Evolutionary conservation across 2,888 invertebrate genomes (phyloP).

Genomic region (Mythimna albipuncta): DNA sequence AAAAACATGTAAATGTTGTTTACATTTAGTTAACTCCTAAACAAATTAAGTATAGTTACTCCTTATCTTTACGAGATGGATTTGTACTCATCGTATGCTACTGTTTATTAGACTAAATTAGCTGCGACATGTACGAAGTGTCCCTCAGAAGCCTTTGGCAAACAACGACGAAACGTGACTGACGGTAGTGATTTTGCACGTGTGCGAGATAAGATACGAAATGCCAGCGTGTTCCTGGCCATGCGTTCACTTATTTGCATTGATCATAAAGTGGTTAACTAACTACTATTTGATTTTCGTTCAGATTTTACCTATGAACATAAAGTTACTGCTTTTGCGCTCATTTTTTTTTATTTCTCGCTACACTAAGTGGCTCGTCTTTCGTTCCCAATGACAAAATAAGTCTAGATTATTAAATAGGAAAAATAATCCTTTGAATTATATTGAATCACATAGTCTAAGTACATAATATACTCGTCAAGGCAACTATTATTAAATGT

Average conservation of each 20-base stretch:
- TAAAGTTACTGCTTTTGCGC: background rate
- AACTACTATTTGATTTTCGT: background rate
- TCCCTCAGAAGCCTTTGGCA: background rate
- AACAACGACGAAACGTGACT: background rate
- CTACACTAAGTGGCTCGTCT: background rate
- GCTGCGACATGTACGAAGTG: background rate
- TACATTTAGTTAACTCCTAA: too few species aligned
- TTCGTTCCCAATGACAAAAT: background rate
- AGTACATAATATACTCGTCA: background rate
- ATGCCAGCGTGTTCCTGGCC: background rate
- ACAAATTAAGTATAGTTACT: too few species aligned
- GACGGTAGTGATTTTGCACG: conserved; percentile 5
- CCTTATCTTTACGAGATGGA: background rate
- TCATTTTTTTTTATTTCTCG: background rate
- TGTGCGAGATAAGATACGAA: background rate
- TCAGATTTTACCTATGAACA: background rate
- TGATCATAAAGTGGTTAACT: background rate
- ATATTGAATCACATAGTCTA: background rate
- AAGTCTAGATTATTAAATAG: background rate
- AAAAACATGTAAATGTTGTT: too few species aligned
- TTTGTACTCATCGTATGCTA: background rate
- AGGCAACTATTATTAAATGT: background rate
- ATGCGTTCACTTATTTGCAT: too few species aligned
- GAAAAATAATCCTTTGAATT: background rate
- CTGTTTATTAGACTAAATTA: background rate